phyloP scores from a whole-genome alignment of 2,797 vertebrate genomes.

The Microchirus variegatus region DNA sequence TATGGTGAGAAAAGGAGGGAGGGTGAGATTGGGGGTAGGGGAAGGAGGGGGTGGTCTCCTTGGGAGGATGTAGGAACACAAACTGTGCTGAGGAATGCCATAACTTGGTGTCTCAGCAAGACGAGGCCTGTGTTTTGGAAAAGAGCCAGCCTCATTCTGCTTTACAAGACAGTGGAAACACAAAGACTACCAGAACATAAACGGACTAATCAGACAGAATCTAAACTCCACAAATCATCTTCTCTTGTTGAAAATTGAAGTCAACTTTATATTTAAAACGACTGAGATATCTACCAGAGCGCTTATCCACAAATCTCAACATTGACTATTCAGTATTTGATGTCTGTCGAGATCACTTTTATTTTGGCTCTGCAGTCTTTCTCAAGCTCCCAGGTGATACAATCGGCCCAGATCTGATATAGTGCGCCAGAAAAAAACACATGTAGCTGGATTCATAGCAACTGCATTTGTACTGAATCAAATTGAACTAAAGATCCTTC shows the following conservation, averaged over 20 bases:
- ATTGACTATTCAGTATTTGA: constrained; percentile 44
- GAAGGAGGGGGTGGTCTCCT: constrained; percentile 53
- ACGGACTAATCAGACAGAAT: constrained; percentile 17
- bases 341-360: constrained; percentile 48
- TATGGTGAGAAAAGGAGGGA: constrained; percentile 65
- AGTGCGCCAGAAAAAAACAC: constrained; percentile 49
- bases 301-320: constrained; percentile 46
- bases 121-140: constrained; percentile 25
- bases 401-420: constrained; percentile 50
- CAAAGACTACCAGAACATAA: constrained; percentile 17
- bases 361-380: constrained; percentile 40
- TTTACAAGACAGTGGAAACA: constrained; percentile 14
- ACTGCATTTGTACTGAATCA: constrained; percentile 20
- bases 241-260: constrained; percentile 23
- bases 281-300: constrained; percentile 35
- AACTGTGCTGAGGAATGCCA: constrained; percentile 24
- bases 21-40: constrained; percentile 45
- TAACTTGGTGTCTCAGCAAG: constrained; percentile 26
- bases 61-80: constrained; percentile 40
- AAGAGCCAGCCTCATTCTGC: constrained; percentile 21
- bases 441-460: constrained; percentile 27
- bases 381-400: constrained; percentile 34
- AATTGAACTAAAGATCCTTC: constrained; percentile 10
- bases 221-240: constrained; percentile 3
- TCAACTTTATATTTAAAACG: constrained; percentile 38